Conservation (phyloP, 2,797 vertebrate species). For the Alcedo quadribrachys region DNA sequence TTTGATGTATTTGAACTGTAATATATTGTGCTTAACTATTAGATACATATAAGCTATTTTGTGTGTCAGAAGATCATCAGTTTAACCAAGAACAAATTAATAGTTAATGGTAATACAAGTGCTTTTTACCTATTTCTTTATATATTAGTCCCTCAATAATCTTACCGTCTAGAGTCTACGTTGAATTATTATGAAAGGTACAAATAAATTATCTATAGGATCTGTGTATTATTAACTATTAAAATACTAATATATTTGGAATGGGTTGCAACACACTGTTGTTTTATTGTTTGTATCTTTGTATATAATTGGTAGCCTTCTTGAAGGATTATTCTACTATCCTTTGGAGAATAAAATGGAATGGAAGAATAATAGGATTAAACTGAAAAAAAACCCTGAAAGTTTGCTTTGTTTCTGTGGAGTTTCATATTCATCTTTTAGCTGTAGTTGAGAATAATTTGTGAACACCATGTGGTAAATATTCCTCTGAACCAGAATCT, state of each 20-base stretch:
- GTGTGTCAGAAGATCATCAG: slow-evolving; percentile 5
- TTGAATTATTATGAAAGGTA: slow-evolving; percentile 3
- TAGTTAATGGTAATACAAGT: slow-evolving; percentile 34
- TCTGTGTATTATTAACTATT: slow-evolving; percentile 21
- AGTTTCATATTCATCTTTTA: background rate
- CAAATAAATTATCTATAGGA: background rate
- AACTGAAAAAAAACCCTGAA: background rate
- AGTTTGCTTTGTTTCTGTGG: fast-evolving
- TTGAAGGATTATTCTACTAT: background rate
- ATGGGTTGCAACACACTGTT: background rate
- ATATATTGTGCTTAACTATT: background rate
- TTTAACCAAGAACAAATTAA: slow-evolving; percentile 41
- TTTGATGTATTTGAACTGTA: background rate
- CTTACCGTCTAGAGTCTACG: background rate
- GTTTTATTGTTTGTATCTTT: background rate
- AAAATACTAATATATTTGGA: slow-evolving; percentile 7
- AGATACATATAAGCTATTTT: background rate
- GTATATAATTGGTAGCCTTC: background rate
- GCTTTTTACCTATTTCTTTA: slow-evolving; percentile 19
- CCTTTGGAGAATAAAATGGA: background rate
- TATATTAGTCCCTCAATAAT: background rate
- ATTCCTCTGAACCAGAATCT: background rate
- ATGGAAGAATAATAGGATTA: background rate
- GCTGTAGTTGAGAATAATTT: background rate
- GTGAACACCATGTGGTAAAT: background rate